Evolutionary conservation across 2,113 vertebrate species (phyloP), one percentile per base, ranked within the genome.

Genomic region (Dipodomys stephensi): DNA sequence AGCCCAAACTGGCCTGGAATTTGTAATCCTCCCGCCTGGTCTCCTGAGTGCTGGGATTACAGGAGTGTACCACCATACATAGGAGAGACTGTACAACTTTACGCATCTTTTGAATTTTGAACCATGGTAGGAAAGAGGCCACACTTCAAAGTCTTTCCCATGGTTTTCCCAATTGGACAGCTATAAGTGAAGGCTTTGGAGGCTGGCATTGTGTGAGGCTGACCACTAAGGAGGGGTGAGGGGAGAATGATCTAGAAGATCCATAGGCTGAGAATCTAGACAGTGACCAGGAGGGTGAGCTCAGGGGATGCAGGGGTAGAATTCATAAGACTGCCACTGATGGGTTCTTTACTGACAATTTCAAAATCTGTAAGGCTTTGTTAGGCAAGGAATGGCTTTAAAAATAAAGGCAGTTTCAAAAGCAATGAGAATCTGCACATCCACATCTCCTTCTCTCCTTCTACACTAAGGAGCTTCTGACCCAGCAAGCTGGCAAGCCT

Each of bases 361-460:
- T 92, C 68, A 92, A 84, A 92, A 53, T 60, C 78, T 74, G 49
- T 60, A 90, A 87, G 80, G 32, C 65, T 94, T 90, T 79, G 77
- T 89, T 71, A 79, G 20, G 62, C 39, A 60, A 93, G 35, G 83
- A 39, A 6, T 87, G 44, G 22, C 85, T 94, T 95, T 60, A 88
- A 93, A 39, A 88, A 93, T 80, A 89, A 86, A 69, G 87, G 72
- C 74, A 73, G 27, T 94, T 95, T 93, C 79, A 57, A 93, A 92
- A 90, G 62, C 92, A 83, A 64, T 18, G n/a, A 92, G 79, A 69
- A 87, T 88, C 64, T 81, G 60, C 57, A 68, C 19, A 69, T 8
- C 18, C 90, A 72, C 32, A 85, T 46, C 32, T 5, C 73, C 32
- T 84, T 39, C 53, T 68, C 44, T 90, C 74, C 78, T 79, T 86